Evolutionary conservation across 1,140 invertebrate species (phyloP), one percentile per base, ranked within the genome.

Genomic region (Platyscapa corneri): DNA sequence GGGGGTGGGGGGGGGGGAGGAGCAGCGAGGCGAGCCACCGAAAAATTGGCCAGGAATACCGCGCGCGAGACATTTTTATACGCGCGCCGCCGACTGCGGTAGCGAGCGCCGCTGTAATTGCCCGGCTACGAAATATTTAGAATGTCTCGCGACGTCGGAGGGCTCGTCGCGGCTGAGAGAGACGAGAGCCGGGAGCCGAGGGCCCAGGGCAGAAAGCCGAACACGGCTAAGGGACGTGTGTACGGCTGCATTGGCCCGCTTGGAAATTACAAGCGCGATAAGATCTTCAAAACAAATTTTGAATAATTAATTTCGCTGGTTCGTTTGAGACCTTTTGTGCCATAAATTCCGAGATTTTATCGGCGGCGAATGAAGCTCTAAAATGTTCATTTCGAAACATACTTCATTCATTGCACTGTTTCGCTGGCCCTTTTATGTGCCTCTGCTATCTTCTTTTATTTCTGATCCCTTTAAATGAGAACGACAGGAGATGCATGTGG

Each of bases 51-150:
- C 32, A 46, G 30, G 74, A 46, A 77, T 83, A 49, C 64, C 27
- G 64, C 42, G 46, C 39, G 46, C 56, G 67, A 39, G 78, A 76
- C 77, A 75, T 72, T 85, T 81, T 80, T 81, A 79, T 79, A 56
- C 64, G 46, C 76, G 76, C 49, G 37, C 18, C 49, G 37, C 18
- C 49, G 49, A 53, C 49, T 18, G n/a, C 42, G 46, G 83, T 42
- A 46, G 60, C 56, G 56, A 32, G 37, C 34, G 37, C 32, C 65
- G 32, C 32, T 32, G 78, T 81, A 81, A 85, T 85, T 85, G 84
- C 65, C 37, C 27, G 70, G 53, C 46, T 32, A 81, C 20, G 77
- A 85, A 85, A 85, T 85, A 85, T 81, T 85, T 81, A 81, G 84
- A 81, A 81, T 85, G 78, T 39, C 77, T 56, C 32, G 34, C 84